These are phyloP conservation scores for Craterocephalus amniculus DNA, from an alignment of 2,797 vertebrate species.

Conservation along the genomic window DNA sequence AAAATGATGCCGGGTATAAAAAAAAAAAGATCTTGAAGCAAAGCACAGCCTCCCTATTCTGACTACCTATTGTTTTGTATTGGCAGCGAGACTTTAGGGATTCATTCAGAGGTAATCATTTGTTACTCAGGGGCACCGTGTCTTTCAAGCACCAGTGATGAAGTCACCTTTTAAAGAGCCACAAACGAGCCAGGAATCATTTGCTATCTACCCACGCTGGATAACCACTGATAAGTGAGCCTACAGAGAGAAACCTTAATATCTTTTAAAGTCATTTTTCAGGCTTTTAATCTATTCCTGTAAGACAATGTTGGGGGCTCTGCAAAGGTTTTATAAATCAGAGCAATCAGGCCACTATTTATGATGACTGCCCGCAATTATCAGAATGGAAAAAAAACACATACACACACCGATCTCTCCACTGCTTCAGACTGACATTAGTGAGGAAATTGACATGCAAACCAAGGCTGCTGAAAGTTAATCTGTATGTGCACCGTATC, in stretches of 20 bases:
- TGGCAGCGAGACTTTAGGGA: conserved; percentile 82
- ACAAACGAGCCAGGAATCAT: conserved; percentile 84
- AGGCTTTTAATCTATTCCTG: conserved; percentile 41
- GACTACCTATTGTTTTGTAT: conserved; percentile 85
- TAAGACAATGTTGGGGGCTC: conserved; percentile 9
- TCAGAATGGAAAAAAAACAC: conserved; percentile 9
- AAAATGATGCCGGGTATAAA: conserved; percentile 88
- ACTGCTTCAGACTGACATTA: conserved; percentile 60
- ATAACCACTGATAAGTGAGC: conserved; percentile 75
- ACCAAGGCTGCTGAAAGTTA: conserved; percentile 59
- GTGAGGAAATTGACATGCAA: conserved; percentile 74
- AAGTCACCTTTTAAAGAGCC: conserved; percentile 88
- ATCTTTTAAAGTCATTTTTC: conserved; percentile 53
- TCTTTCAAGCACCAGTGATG: conserved; percentile 86
- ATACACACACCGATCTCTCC: conserved; percentile 36
- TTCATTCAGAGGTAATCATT: conserved; percentile 90
- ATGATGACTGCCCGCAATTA: conserved; percentile 6
- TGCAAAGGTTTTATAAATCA: conserved; percentile 25
- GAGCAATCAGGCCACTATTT: conserved; percentile 18
- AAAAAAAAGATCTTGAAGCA: conserved; percentile 87
- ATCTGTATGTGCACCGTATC: conserved; percentile 77
- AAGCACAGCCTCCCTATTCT: conserved; percentile 74
- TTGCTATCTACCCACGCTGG: conserved; percentile 68
- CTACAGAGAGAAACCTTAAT: conserved; percentile 43
- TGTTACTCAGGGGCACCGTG: conserved; percentile 82